A percentile compares a stretch with the other conserved stretches of the same genome.
Evolutionary conservation across 2,888 invertebrate species (phyloP).

Genomic region (Mythimna loreyi): DNA sequence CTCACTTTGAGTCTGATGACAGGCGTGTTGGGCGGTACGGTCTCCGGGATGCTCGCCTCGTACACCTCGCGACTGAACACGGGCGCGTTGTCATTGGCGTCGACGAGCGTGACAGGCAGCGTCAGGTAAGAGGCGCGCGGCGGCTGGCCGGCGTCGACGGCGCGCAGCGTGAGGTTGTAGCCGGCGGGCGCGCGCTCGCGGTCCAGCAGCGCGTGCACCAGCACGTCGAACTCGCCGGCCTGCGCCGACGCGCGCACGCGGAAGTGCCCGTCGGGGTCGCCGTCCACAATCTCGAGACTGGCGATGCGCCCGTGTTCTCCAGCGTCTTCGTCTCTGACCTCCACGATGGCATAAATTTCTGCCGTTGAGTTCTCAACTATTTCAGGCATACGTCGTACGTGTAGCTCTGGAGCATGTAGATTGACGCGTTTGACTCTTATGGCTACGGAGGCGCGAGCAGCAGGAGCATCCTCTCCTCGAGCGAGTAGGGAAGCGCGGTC

Average conservation of each 20-base stretch:
- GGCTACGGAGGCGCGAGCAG: constrained; percentile 94
- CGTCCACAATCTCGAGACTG: constrained; percentile 95
- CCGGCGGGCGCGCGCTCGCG: constrained; percentile 95
- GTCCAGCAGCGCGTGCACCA: constrained; percentile 94
- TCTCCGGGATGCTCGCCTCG: constrained; percentile 96
- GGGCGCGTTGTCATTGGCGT: constrained; percentile 96
- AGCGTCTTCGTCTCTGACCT: constrained; percentile 95
- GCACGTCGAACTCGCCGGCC: constrained; percentile 94
- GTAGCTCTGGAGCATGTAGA: constrained; percentile 96
- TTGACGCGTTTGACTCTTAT: constrained; percentile 96
- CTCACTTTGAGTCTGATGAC: constrained; percentile 96
- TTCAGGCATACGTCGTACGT: constrained; percentile 94
- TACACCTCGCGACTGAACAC: constrained; percentile 97
- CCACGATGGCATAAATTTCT: constrained; percentile 97
- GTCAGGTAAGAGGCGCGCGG: constrained; percentile 94
- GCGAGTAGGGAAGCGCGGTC: constrained; percentile 94
- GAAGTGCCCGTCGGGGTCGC: constrained; percentile 97
- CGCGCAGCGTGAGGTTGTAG: constrained; percentile 96
- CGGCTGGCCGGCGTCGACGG: constrained; percentile 95
- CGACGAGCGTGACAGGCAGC: constrained; percentile 95
- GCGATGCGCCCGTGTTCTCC: constrained; percentile 96
- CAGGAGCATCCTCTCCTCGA: constrained; percentile 90
- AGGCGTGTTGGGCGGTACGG: constrained; percentile 96
- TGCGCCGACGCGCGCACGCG: constrained; percentile 92
- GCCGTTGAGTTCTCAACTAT: constrained; percentile 95